These are phyloP conservation scores for Mellilla xanthometata DNA, from an alignment of 2,888 invertebrate genomes.

Conservation along the genomic window DNA sequence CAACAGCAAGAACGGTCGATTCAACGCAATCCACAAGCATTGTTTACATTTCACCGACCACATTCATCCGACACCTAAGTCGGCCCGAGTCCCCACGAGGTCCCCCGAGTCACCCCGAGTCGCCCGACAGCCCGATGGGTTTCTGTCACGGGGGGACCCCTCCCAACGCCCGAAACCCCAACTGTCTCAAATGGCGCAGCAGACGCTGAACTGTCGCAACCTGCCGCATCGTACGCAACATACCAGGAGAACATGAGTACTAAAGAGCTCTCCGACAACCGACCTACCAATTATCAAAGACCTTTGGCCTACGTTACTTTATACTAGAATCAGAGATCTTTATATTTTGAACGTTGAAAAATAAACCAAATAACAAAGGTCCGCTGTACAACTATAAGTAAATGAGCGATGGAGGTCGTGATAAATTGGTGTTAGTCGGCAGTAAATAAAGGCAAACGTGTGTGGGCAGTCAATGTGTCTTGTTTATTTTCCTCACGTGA, in stretches of 20 bases:
- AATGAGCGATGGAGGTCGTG: constrained; percentile 22
- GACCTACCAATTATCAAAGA: constrained; percentile 26
- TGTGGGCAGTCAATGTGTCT: constrained; percentile 26
- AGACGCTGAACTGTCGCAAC: constrained; percentile 52
- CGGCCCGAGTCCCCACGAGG: neutral
- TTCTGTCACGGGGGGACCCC: constrained; percentile 31
- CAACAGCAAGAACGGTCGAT: too few relatives aligned
- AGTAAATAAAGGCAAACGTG: constrained; percentile 40
- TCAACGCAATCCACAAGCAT: too few relatives aligned
- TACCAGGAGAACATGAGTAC: constrained; percentile 63
- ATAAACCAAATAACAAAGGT: too few relatives aligned
- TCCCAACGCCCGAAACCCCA: constrained; percentile 32
- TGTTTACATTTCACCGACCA: too few relatives aligned
- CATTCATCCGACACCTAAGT: too few relatives aligned
- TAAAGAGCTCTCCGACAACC: constrained; percentile 36
- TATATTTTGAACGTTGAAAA: constrained; percentile 27
- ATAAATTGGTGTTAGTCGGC: constrained; percentile 37
- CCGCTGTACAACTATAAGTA: too few relatives aligned
- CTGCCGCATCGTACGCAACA: constrained; percentile 68
- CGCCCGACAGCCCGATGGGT: constrained; percentile 11
- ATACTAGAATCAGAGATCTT: constrained; percentile 24
- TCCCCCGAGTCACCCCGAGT: neutral
- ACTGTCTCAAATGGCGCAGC: constrained; percentile 27
- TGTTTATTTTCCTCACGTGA: constrained; percentile 26
- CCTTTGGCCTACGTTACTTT: constrained; percentile 16